Evolutionary conservation across 2,113 vertebrate species (phyloP).

Genomic region (Colaptes auratus): DNA sequence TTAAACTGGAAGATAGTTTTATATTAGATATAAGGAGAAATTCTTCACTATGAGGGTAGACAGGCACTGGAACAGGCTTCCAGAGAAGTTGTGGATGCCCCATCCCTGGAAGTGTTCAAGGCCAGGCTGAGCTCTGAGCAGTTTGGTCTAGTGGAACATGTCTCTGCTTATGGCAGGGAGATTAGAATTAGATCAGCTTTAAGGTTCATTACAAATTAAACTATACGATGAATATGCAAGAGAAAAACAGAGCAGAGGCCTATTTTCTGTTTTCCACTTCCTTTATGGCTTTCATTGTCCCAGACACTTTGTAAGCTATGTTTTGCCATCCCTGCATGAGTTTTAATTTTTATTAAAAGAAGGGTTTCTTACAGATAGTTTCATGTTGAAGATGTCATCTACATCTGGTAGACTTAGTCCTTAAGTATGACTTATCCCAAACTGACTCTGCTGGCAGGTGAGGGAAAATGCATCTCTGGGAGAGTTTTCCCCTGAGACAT

Average conservation of each 20-base stretch:
- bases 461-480: neutral
- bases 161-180: neutral
- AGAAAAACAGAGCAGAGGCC: neutral
- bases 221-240: neutral
- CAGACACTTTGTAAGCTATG: neutral
- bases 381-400: neutral
- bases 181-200: neutral
- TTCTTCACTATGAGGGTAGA: neutral
- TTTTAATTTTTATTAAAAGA: constrained; percentile 13
- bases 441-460: neutral
- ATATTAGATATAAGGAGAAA: neutral
- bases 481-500: neutral
- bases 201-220: neutral
- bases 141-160: neutral
- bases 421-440: neutral
- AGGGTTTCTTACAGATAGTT: neutral
- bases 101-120: neutral
- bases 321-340: neutral
- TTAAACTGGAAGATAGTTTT: neutral
- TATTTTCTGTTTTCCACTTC: neutral
- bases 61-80: neutral
- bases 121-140: neutral
- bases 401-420: neutral
- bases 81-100: neutral
- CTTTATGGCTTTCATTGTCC: neutral